Evolutionary conservation across 2,797 vertebrate species (phyloP).

Genomic region (Synanceia verrucosa): DNA sequence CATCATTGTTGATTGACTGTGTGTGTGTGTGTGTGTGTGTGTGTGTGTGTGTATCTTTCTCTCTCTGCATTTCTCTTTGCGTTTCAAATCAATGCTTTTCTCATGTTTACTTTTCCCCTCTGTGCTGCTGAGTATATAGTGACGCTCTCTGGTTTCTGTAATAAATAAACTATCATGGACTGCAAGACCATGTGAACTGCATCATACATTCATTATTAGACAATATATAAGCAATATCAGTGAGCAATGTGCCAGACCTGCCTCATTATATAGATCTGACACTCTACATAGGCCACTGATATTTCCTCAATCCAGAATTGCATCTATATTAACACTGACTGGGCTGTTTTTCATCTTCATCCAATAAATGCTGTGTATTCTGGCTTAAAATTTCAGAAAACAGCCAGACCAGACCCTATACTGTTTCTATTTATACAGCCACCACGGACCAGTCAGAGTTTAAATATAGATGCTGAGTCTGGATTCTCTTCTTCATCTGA

Average conservation of each 20-base stretch:
- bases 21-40: constrained; percentile 4
- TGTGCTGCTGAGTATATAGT: constrained; percentile 17
- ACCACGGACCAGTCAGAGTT: constrained; percentile 73
- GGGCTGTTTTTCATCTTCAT: constrained; percentile 14
- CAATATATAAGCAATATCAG: neutral
- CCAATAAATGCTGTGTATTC: constrained; percentile 18
- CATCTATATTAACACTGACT: neutral
- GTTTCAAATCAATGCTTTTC: constrained; percentile 54
- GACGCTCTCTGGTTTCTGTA: constrained; percentile 36
- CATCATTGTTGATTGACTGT: constrained; percentile 58
- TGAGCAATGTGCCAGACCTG: neutral
- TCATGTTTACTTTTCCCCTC: constrained; percentile 48
- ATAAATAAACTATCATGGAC: constrained; percentile 43
- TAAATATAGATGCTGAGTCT: constrained; percentile 86
- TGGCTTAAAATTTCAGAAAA: constrained; percentile 43
- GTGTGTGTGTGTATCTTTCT: constrained; percentile 6
- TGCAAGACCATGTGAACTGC: constrained; percentile 15
- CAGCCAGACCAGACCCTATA: constrained; percentile 66
- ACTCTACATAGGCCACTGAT: neutral
- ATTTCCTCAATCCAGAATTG: constrained; percentile 9
- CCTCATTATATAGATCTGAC: neutral
- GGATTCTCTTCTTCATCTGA: constrained; percentile 83
- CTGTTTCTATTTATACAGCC: constrained; percentile 81
- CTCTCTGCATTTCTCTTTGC: constrained; percentile 35
- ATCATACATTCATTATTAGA: constrained; percentile 17